Evolutionary conservation across 2,113 vertebrate genomes (phyloP), one percentile per base, ranked within the genome.

Genomic region (Pholis gunnellus): DNA sequence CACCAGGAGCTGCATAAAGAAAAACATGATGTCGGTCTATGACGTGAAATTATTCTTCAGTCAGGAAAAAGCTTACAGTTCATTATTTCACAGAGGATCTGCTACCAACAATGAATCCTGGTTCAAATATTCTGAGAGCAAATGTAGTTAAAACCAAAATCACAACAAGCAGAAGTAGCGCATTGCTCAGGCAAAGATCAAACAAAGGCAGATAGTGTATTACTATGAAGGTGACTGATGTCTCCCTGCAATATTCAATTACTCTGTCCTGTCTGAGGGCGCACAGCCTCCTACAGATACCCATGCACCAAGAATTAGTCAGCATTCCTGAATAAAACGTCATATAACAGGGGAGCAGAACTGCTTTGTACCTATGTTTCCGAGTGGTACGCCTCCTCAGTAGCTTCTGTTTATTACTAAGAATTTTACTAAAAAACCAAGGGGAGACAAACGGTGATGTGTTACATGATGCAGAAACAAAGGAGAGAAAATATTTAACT

Each of bases 341-440:
- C 93, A 95, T 91, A 93, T 94, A 94, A 95, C 92, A 2, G 68
- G 95, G 91, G 91, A 86, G 76, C 79, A 89, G 91, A 94, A 95
- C 94, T 95, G 95, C 94, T 93, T 95, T 95, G 94, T 97, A 98
- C 97, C 97, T 98, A 97, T 96, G 95, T 95, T 95, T 98, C 96
- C 96, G 87, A 91, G 95, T 92, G 83, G 91, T 95, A 96, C 96
- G 94, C 93, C 95, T 96, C 96, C 96, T 96, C 96, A 96, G 97
- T 95, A 97, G 94, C 97, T 96, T 97, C 96, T 97, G 94, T 93
- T 96, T 98, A 97, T 95, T 96, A 96, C 95, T 97, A 96, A 93
- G 95, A 95, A 95, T 94, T 94, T 97, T 95, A 99, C 97, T 98
- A 86, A 95, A 95, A 96, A 96, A 88, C 87, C 95, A 97, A 96